Evolutionary conservation across 2,113 vertebrate genomes (phyloP).

Genomic region (Cynoglossus semilaevis): DNA sequence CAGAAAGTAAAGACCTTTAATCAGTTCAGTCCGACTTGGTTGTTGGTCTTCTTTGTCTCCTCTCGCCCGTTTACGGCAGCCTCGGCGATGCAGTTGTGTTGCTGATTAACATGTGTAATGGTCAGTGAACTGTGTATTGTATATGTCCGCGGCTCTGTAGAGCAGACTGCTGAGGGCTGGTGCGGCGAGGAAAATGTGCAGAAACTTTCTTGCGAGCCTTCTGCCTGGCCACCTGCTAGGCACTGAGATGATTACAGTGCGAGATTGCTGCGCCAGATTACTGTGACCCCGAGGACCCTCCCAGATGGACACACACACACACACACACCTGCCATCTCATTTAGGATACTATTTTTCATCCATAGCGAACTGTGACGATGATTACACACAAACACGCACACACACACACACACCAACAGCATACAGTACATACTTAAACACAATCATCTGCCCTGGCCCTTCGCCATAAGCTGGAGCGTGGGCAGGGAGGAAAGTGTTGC

Average conservation of each 20-base stretch:
- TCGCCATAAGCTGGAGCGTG: constrained; percentile 4
- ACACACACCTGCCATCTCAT: constrained; percentile 54
- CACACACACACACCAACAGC: constrained; percentile 4
- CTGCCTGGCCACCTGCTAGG: constrained; percentile 68
- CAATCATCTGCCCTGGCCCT: constrained; percentile 22
- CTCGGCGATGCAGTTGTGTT: neutral
- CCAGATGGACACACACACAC: constrained; percentile 62
- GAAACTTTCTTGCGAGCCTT: constrained; percentile 62
- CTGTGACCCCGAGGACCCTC: constrained; percentile 65
- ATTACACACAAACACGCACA: constrained; percentile 15
- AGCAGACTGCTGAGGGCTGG: constrained; percentile 11
- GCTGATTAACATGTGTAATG: neutral
- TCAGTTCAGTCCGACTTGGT: too few relatives aligned
- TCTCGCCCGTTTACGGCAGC: too few relatives aligned
- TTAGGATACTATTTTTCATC: constrained; percentile 37
- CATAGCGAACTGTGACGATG: constrained; percentile 36
- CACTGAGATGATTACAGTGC: constrained; percentile 66
- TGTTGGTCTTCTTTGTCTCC: too few relatives aligned
- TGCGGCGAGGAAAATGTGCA: constrained; percentile 28
- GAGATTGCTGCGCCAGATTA: constrained; percentile 72
- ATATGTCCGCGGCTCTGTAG: neutral
- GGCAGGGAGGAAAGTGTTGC: constrained; percentile 16
- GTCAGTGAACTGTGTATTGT: neutral
- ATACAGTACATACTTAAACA: constrained; percentile 44
- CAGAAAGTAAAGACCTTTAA: too few relatives aligned